phyloP scores from a whole-genome alignment of 2,797 vertebrate species.

The Anabacerthia variegaticeps region DNA sequence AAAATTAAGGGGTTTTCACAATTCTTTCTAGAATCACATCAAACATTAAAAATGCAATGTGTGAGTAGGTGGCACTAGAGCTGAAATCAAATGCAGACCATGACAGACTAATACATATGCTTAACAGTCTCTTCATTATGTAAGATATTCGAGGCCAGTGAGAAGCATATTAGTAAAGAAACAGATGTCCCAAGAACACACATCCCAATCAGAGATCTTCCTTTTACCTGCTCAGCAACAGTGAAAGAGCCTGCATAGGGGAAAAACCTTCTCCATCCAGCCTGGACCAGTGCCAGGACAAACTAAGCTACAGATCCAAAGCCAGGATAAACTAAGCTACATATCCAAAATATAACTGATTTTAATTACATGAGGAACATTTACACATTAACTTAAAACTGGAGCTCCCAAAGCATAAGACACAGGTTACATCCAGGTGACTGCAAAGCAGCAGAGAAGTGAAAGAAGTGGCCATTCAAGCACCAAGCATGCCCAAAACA shows the following conservation, averaged over 20 bases:
- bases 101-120: neutral
- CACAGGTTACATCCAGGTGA: neutral
- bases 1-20: neutral
- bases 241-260: conserved; percentile 35
- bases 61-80: neutral
- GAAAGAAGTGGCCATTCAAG: neutral
- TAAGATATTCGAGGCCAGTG: neutral
- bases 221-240: conserved; percentile 49
- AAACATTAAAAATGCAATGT: neutral
- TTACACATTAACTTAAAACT: neutral
- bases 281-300: conserved; percentile 21
- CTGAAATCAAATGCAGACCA: neutral
- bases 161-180: conserved; percentile 46
- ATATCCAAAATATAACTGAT: conserved; percentile 1
- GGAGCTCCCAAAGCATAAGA: neutral
- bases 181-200: conserved; percentile 27
- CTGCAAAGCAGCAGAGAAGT: neutral
- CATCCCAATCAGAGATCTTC: conserved; percentile 5
- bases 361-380: conserved; percentile 10
- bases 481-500: neutral
- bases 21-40: neutral
- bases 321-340: conserved; percentile 40
- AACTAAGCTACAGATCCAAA: conserved; percentile 18
- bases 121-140: neutral
- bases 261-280: conserved; percentile 39